Base-by-base conservation (phyloP, 2,888 invertebrate genomes). In the Pristionchus japonicus region DNA sequence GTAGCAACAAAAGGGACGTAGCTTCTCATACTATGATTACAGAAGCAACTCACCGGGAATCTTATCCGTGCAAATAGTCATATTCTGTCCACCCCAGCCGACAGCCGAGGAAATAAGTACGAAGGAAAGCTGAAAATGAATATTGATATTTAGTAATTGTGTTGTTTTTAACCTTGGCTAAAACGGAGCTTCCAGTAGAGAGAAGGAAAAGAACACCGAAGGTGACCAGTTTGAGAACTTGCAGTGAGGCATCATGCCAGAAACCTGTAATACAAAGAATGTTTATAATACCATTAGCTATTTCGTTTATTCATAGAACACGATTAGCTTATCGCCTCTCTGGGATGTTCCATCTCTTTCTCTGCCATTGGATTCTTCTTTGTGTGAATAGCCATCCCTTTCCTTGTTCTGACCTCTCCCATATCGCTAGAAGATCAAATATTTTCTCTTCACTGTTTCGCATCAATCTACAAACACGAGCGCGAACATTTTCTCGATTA, bases 91-190 rank as follows among this genome's bases (percentile, higher is more conserved):
- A 27, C 91, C 93, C 91, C 92, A 92, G 67, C 94, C 94, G 47
- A 94, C 92, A 23, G 93, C 94, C 17, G 94, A 92, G 15, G 94
- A 93, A 93, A 94, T 94, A 64, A 94, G 89, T 34, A 94, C 91
- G 67, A 94, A 94, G 9, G 92, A 89, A n/a, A 88, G 40, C 86
- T 70, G 86, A 23, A 7, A 83, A 23, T 17, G 13, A 47, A 27
- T 27, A 27, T 23, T 31, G 11, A 31, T 83, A 83, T 27, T 52
- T n/a, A 40, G 3, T 15, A 27, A 52, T 34, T 52, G n/a, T n/a
- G n/a, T n/a, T n/a, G n/a, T n/a, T n/a, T n/a, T n/a, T n/a, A 15
- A 87, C 89, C 88, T 94, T 94, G 47, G 94, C 92, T 13, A 94
- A 89, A 15, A 92, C 91, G 3, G 93, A 91, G 13, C 93, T 92